Conservation (phyloP, 2,797 vertebrate species). For the Pantherophis vulpinus region DNA sequence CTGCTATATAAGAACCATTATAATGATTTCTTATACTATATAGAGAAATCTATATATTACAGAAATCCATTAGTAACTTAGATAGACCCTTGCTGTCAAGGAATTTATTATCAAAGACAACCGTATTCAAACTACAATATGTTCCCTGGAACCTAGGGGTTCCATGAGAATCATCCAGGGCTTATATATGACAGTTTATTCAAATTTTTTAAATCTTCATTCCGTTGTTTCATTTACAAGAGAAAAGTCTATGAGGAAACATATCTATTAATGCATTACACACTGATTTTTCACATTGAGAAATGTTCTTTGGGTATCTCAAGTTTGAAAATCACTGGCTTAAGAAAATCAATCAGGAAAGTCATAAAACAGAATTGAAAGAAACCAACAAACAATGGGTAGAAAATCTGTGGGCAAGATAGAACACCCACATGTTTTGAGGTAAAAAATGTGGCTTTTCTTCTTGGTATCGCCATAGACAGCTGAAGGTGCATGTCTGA, state of each 20-base stretch:
- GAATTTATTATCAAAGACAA: background rate
- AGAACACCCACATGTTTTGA: background rate
- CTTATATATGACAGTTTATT: background rate
- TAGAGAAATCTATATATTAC: background rate
- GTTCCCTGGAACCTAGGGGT: background rate
- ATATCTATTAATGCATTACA: background rate
- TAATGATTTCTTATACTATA: background rate
- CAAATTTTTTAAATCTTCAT: background rate
- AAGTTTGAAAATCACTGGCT: background rate
- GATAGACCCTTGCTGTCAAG: background rate
- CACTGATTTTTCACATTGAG: background rate
- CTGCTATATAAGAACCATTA: background rate
- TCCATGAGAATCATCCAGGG: background rate
- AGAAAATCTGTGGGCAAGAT: background rate
- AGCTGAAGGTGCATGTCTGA: background rate
- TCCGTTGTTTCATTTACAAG: background rate
- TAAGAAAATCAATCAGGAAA: background rate
- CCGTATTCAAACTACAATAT: background rate
- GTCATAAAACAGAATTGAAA: background rate
- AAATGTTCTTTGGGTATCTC: background rate
- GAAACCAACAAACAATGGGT: no score
- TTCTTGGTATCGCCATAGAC: background rate
- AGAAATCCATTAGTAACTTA: background rate
- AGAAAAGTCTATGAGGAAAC: background rate
- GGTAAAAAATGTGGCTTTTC: background rate